Conservation (phyloP, 2,113 vertebrate genomes). For the Leptodactylus fuscus region DNA sequence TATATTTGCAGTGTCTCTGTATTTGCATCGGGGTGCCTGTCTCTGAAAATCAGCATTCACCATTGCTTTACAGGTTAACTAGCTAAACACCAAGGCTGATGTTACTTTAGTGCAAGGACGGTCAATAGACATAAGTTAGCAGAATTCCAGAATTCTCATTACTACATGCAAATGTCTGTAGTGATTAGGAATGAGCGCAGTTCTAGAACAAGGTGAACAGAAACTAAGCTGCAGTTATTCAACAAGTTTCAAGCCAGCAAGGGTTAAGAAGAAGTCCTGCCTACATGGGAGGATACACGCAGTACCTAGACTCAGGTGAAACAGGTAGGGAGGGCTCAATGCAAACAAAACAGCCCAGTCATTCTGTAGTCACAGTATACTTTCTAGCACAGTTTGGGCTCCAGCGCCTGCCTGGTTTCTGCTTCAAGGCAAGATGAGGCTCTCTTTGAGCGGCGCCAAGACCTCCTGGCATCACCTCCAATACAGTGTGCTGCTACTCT, state of each 20-base stretch:
- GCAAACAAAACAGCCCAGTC: neutral
- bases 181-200: neutral
- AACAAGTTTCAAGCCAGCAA: neutral
- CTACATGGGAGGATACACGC: neutral
- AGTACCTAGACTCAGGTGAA: conserved; percentile 36
- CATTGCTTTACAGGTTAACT: neutral
- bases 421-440: neutral
- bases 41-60: neutral
- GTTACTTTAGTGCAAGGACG: neutral
- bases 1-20: neutral
- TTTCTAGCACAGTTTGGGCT: neutral
- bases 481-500: conserved; percentile 62
- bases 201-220: neutral
- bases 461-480: neutral
- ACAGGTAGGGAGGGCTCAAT: neutral
- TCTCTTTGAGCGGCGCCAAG: neutral
- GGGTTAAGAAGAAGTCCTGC: conserved; percentile 41
- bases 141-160: too few species aligned
- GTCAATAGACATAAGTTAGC: neutral
- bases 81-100: neutral
- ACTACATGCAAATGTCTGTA: neutral
- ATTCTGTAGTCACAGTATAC: neutral
- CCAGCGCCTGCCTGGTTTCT: neutral
- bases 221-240: neutral
- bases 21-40: neutral